Percentiles rank a stretch among this genome's conserved stretches.
Evolutionary conservation across 1,140 invertebrate species (phyloP).

Genomic region (Cryptotermes secundus): DNA sequence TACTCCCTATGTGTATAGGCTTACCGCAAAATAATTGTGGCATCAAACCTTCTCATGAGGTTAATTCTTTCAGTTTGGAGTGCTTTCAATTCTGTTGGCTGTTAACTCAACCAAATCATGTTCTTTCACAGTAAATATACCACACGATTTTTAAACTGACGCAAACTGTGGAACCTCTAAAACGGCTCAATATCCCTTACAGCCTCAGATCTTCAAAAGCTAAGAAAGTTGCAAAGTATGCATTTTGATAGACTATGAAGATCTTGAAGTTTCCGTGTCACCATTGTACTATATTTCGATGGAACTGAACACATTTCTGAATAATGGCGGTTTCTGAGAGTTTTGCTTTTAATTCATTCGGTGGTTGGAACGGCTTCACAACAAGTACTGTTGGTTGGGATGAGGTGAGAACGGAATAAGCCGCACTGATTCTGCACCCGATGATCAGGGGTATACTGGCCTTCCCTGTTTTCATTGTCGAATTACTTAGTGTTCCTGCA

Average conservation of each 20-base stretch:
- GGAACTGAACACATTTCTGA: constrained; percentile 9
- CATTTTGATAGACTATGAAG: not conserved
- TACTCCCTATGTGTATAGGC: no score
- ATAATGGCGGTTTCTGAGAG: not conserved
- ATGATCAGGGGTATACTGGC: not conserved
- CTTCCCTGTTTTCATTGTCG: not conserved
- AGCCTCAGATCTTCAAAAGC: not conserved
- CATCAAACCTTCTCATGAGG: no score
- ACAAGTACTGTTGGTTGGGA: not conserved
- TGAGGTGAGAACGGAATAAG: not conserved
- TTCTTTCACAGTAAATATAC: no score
- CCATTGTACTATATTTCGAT: not conserved
- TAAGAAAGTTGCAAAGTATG: not conserved
- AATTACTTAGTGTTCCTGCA: no score
- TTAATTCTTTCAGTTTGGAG: no score
- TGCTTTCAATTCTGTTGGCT: no score
- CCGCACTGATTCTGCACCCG: not conserved
- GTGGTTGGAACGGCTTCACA: not conserved
- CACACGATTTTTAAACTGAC: not conserved
- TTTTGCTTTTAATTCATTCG: not conserved
- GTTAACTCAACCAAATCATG: no score
- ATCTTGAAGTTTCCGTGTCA: not conserved
- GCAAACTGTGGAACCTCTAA: not conserved
- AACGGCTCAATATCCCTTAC: not conserved
- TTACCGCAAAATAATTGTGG: no score